phyloP scores from a whole-genome alignment of 2,113 vertebrate species.

The Trichomycterus rosablanca region DNA sequence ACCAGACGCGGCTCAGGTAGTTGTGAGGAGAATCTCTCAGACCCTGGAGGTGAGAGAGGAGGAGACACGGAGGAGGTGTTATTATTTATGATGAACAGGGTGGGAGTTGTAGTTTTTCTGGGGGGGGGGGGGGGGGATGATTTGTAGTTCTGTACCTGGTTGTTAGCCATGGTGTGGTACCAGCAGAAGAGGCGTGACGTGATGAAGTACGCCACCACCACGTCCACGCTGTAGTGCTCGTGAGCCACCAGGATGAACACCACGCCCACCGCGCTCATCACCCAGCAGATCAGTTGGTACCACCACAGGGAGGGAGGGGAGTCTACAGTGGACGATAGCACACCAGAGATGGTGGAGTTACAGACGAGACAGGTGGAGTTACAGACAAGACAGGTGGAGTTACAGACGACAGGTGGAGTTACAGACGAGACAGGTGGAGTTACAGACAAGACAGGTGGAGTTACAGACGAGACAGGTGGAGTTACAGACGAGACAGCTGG shows the following conservation, averaged over 20 bases:
- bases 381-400: too few species aligned
- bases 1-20: slow-evolving; percentile 84
- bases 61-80: neutral
- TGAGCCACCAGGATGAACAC: slow-evolving; percentile 87
- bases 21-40: slow-evolving; percentile 79
- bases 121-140: neutral
- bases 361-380: too few species aligned
- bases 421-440: too few species aligned
- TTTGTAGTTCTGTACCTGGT: slow-evolving; percentile 69
- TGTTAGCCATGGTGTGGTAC: slow-evolving; percentile 94
- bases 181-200: slow-evolving; percentile 89
- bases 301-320: slow-evolving; percentile 85
- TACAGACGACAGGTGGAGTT: too few species aligned
- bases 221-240: slow-evolving; percentile 93
- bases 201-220: slow-evolving; percentile 84
- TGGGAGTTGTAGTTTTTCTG: neutral
- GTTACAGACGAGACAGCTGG: too few species aligned
- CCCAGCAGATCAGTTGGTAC: slow-evolving; percentile 86
- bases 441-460: too few species aligned
- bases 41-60: slow-evolving; percentile 58
- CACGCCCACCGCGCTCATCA: slow-evolving; percentile 80
- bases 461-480: too few species aligned
- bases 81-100: neutral
- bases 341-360: slow-evolving; percentile 1
- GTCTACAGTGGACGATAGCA: slow-evolving; percentile 61